A percentile compares a stretch with the other conserved stretches of the same genome.
phyloP scores from a whole-genome alignment of 2,888 invertebrate species.

The Microctonus aethiopoides region DNA sequence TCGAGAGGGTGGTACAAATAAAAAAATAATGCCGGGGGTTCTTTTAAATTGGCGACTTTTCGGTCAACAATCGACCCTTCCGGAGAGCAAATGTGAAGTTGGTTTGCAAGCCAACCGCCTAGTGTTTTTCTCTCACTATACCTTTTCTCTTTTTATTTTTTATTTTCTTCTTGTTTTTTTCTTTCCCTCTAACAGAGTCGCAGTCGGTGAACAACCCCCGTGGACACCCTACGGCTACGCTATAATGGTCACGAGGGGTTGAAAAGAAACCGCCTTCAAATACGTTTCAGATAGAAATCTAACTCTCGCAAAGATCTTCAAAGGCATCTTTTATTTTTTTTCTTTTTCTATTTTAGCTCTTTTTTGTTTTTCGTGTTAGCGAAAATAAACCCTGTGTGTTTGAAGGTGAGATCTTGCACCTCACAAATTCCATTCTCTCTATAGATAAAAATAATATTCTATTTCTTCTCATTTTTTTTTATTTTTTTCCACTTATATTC shows the following conservation, averaged over 20 bases:
- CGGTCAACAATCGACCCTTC: slow-evolving; percentile 68
- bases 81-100: slow-evolving; percentile 48
- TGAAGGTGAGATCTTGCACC: slow-evolving; percentile 12
- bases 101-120: slow-evolving; percentile 50
- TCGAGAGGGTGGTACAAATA: slow-evolving; percentile 16
- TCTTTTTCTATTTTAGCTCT: neutral
- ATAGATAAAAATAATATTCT: neutral
- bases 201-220: slow-evolving; percentile 25
- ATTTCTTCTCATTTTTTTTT: neutral
- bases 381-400: slow-evolving; percentile 18
- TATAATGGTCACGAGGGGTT: slow-evolving; percentile 47
- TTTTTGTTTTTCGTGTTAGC: slow-evolving; percentile 16
- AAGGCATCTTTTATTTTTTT: slow-evolving; percentile 33
- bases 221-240: slow-evolving; percentile 45
- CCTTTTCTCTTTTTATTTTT: slow-evolving; percentile 18
- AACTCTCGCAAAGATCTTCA: slow-evolving; percentile 44
- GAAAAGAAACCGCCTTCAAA: slow-evolving; percentile 39
- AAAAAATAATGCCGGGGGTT: slow-evolving; percentile 48
- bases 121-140: slow-evolving; percentile 8
- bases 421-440: neutral
- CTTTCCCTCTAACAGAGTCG: slow-evolving; percentile 18
- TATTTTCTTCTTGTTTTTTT: slow-evolving; percentile 24
- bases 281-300: slow-evolving; percentile 39
- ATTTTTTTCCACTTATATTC: neutral
- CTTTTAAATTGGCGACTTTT: slow-evolving; percentile 68